A percentile compares a stretch with the other conserved stretches of the same genome.
These are phyloP conservation scores for Ascidia mentula DNA, from an alignment of 23 tunicate species.

Conservation along the genomic window DNA sequence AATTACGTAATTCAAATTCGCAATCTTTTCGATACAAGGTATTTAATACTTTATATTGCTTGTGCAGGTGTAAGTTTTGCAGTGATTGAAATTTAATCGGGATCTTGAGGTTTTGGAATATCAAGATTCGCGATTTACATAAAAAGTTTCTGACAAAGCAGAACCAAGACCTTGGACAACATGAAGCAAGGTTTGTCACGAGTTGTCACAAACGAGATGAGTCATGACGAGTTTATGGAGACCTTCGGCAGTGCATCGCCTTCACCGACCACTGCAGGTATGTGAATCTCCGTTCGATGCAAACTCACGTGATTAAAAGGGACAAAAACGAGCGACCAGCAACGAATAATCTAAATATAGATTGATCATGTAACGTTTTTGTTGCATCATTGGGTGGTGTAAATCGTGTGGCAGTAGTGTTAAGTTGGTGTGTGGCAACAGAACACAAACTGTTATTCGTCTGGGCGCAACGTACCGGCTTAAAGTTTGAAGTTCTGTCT, in stretches of 20 bases:
- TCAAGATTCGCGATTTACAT: too few relatives aligned
- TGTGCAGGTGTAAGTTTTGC: background rate
- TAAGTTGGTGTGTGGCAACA: background rate
- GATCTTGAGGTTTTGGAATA: background rate
- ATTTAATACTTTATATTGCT: background rate
- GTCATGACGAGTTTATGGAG: slow-evolving; percentile 22
- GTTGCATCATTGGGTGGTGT: background rate
- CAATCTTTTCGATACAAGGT: background rate
- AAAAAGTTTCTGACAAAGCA: background rate
- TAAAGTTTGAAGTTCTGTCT: background rate
- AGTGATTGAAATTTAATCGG: background rate
- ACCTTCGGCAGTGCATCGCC: slow-evolving; percentile 14
- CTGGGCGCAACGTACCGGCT: background rate
- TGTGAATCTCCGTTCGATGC: too few relatives aligned
- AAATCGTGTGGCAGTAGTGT: background rate
- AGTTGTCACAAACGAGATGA: slow-evolving; percentile 9
- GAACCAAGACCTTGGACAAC: background rate
- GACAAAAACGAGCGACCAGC: background rate
- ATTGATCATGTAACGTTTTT: background rate
- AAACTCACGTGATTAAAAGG: too few relatives aligned
- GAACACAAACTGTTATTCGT: background rate
- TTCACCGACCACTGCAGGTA: slow-evolving; percentile 1
- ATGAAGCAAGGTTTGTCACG: slow-evolving; percentile 4
- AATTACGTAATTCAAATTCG: too few relatives aligned
- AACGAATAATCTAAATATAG: background rate